Conservation (phyloP, 2,113 vertebrate genomes). For the Phrynocephalus versicolor region DNA sequence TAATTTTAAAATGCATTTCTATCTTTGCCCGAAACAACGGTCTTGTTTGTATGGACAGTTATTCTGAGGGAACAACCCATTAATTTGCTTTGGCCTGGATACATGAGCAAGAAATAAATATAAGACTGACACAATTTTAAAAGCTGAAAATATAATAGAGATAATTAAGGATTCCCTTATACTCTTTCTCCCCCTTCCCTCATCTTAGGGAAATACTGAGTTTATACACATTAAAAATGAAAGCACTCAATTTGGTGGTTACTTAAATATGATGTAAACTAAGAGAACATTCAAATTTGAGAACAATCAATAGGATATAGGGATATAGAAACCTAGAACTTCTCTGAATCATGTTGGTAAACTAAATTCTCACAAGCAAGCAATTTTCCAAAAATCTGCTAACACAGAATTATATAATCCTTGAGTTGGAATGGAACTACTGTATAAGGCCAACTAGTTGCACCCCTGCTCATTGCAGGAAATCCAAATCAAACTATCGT, state of each 20-base stretch:
- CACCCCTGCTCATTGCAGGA: not conserved
- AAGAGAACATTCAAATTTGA: not conserved
- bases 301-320: not conserved
- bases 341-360: not conserved
- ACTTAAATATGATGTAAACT: not conserved
- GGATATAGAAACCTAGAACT: too few species aligned
- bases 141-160: not conserved
- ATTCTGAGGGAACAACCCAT: not conserved
- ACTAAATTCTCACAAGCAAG: not conserved
- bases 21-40: not conserved
- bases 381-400: not conserved
- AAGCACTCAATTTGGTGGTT: too few species aligned
- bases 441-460: too few species aligned
- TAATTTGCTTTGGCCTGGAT: not conserved
- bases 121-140: not conserved
- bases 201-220: not conserved
- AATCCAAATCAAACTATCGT: not conserved
- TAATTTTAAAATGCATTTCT: conserved; percentile 32
- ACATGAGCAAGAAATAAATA: not conserved
- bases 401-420: not conserved
- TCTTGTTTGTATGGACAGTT: not conserved
- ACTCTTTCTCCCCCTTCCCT: not conserved
- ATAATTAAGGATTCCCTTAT: not conserved
- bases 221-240: not conserved
- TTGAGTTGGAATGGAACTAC: not conserved